phyloP scores from a whole-genome alignment of 2,797 vertebrate genomes.

The Pithecia hirsuta region DNA sequence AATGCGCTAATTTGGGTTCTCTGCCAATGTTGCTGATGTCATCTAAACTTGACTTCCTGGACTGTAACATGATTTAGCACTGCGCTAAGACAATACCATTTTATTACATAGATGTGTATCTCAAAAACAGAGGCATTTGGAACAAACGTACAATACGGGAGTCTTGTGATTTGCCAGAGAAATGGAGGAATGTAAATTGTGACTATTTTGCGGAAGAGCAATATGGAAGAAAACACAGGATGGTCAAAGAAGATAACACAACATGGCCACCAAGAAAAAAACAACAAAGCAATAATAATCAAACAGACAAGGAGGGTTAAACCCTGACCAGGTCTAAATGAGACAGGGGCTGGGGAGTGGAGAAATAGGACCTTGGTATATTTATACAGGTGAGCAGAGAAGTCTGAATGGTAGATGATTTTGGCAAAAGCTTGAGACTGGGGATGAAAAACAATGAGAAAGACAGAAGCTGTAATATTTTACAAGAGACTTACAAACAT shows the following conservation, averaged over 20 bases:
- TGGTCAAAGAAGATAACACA: neutral
- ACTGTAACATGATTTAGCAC: neutral
- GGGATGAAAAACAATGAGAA: neutral
- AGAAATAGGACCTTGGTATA: neutral
- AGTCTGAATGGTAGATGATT: neutral
- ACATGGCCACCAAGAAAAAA: neutral
- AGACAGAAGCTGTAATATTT: neutral
- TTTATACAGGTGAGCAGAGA: neutral
- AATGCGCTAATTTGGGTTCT: neutral
- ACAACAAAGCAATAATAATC: neutral
- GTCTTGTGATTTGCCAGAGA: neutral
- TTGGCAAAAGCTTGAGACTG: neutral
- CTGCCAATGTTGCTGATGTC: neutral
- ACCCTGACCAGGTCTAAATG: neutral
- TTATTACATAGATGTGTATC: neutral
- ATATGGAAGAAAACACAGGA: neutral
- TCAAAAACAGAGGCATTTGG: constrained; percentile 13
- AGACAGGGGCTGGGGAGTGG: neutral
- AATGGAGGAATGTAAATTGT: neutral
- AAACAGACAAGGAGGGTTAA: neutral
- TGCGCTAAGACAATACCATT: neutral
- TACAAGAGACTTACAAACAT: neutral
- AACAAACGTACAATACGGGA: neutral
- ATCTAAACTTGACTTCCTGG: neutral
- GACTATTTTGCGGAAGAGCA: neutral